A percentile compares a stretch with the other conserved stretches of the same genome.
These are phyloP conservation scores for Heliothis peltigera DNA, from an alignment of 2,888 invertebrate genomes.

Conservation along the genomic window DNA sequence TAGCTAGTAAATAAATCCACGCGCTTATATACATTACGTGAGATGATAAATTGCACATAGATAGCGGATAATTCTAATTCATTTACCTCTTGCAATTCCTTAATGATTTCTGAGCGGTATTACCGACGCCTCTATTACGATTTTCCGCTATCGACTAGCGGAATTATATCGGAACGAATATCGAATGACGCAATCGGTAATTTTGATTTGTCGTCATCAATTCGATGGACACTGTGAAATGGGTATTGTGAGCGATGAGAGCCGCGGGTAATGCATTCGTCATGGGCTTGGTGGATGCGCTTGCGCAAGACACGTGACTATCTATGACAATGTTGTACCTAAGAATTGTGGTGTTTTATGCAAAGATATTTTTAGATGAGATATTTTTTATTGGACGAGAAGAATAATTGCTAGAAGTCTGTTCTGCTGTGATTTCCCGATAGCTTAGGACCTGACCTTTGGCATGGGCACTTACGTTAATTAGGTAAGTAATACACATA, in stretches of 20 bases:
- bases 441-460: neutral
- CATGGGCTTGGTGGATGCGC: constrained; percentile 72
- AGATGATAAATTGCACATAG: constrained; percentile 53
- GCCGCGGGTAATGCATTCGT: constrained; percentile 81
- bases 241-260: constrained; percentile 80
- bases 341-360: constrained; percentile 38
- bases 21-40: constrained; percentile 28
- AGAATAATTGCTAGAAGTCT: too few species aligned
- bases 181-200: constrained; percentile 83
- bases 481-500: too few species aligned
- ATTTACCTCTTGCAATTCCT: constrained; percentile 65
- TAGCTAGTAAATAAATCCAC: constrained; percentile 35
- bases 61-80: constrained; percentile 66
- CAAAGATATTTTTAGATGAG: constrained; percentile 21
- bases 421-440: too few species aligned
- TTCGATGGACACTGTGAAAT: constrained; percentile 78
- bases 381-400: neutral
- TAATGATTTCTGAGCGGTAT: constrained; percentile 67
- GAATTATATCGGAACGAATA: constrained; percentile 88
- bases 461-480: too few species aligned
- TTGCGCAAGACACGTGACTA: constrained; percentile 74
- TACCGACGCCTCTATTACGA: constrained; percentile 64
- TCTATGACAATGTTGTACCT: constrained; percentile 45
- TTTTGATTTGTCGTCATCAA: constrained; percentile 81
- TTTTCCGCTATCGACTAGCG: constrained; percentile 76